Evolutionary conservation across 1,140 invertebrate genomes (phyloP), one percentile per base, ranked within the genome.

Genomic region (Hypothenemus hampei): DNA sequence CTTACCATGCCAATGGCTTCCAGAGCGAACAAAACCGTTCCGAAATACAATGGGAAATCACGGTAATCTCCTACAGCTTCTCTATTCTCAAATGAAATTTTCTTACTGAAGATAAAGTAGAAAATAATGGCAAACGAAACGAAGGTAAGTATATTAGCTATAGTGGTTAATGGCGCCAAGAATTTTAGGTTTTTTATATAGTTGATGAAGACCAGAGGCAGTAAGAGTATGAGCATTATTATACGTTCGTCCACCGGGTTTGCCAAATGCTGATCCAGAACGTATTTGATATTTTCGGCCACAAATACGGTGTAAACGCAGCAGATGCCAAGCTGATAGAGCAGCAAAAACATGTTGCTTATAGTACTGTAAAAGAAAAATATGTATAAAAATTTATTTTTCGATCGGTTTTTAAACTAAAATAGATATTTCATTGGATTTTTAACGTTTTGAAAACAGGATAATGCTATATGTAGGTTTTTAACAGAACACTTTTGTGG

Each of bases 251-350:
- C 72, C 2, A 79, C 59, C 3, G 55, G 55, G 1, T 67, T 62
- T 1, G 67, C 60, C 3, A 64, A 59, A 46, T 76, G 70, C 26
- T 59, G 58, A 58, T 73, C 65, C 62, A 74, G 77, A 58, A 86
- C 84, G 61, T 73, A 69, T 69, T 83, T 74, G 8, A 87, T 72
- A 69, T 86, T 93, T 15, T 77, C 79, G 0, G 86, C 78, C 40
- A 93, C 84, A 67, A 94, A 93, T 0, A 93, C 83, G 18, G 89
- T 81, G 68, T 94, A 94, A 3, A 93, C 89, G 72, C 88, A 91
- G 66, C 91, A 92, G 54, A 89, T 87, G 23, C 91, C 91, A 64
- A 93, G 72, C 72, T 94, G 91, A 62, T 90, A 91, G 39, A 91
- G 75, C 52, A 91, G 72, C 13, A 93, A 75, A 64, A 90, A 87